A percentile compares a stretch with the other conserved stretches of the same genome.
phyloP scores from a whole-genome alignment of 2,113 vertebrate species.

The Rafetus swinhoei region DNA sequence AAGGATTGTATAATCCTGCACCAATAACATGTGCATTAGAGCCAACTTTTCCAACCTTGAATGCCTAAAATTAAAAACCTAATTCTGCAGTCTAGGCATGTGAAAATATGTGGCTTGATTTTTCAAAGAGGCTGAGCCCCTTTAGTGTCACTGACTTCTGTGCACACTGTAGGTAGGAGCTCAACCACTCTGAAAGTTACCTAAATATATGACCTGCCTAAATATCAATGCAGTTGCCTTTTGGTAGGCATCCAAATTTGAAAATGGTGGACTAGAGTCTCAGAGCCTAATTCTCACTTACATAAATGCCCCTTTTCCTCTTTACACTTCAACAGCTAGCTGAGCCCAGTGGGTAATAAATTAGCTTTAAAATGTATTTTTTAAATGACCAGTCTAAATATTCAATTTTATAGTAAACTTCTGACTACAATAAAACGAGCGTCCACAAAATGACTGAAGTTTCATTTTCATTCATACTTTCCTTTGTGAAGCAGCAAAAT shows the following conservation, averaged over 20 bases:
- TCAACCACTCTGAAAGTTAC: background rate
- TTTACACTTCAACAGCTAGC: background rate
- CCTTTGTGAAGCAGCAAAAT: constrained; percentile 21
- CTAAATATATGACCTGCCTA: constrained; percentile 5
- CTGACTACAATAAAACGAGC: background rate
- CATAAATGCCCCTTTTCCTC: constrained; percentile 28
- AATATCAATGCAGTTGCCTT: background rate
- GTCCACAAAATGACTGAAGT: background rate
- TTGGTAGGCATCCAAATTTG: background rate
- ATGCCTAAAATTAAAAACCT: background rate
- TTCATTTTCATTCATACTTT: constrained; percentile 21
- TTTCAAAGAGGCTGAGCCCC: background rate
- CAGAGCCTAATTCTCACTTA: constrained; percentile 29
- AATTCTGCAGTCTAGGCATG: background rate
- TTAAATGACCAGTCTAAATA: background rate
- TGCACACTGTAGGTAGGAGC: background rate
- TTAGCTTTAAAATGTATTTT: background rate
- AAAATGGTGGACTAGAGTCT: background rate
- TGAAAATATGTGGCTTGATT: background rate
- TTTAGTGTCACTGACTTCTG: background rate
- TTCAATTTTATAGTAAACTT: background rate
- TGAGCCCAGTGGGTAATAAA: background rate
- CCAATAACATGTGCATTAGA: background rate
- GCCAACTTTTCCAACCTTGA: background rate
- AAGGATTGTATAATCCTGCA: background rate